Base-by-base conservation (phyloP, 2,113 vertebrate genomes). In the Platycercus adscitus region DNA sequence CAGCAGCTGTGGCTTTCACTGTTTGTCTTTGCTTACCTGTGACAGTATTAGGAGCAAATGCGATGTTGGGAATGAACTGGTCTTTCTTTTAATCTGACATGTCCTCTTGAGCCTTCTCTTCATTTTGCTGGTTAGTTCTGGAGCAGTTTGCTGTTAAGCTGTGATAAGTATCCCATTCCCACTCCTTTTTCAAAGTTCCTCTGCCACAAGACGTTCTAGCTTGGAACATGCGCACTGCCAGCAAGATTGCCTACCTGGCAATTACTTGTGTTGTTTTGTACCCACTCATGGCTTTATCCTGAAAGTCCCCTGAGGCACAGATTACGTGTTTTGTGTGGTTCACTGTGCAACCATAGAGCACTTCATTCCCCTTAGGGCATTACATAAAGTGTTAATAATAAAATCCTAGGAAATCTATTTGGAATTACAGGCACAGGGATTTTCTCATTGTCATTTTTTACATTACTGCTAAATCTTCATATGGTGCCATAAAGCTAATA, bases 401-500 rank as follows among this genome's bases (percentile, higher is more conserved):
- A 94, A 93, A 94, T 93, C 76, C 71, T 39, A 81, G 93, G 82
- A 92, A 94, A 88, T 97, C 47, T 91, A 31, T 63, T 76, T 88
- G 91, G 90, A 88, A 88, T 86, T 90, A 76, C 24, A 86, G 76
- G 50, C 60, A 31, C 1, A 0, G 88, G 91, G 88, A 86, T 96
- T 96, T 97, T 93, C 93, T 91, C 39, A 0, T 10, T 81, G 46
- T 76, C 2, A 0, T 56, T 71, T 94, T 56, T 55, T 63, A 69
- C 28, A 2, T 83, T 80, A 24, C 50, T 5, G 7, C 12, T 21
- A 18, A 39, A 33, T 50, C 79, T 88, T 55, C 55, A 5, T 52
- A 52, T 47, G 28, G 55, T 39, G 41, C 60, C 41, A 10, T 41
- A 46, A 46, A 89, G 68, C 8, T 94, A 33, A 9, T 35, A 3